Conservation (phyloP, 2,888 invertebrate genomes). For the Philaethria dido region DNA sequence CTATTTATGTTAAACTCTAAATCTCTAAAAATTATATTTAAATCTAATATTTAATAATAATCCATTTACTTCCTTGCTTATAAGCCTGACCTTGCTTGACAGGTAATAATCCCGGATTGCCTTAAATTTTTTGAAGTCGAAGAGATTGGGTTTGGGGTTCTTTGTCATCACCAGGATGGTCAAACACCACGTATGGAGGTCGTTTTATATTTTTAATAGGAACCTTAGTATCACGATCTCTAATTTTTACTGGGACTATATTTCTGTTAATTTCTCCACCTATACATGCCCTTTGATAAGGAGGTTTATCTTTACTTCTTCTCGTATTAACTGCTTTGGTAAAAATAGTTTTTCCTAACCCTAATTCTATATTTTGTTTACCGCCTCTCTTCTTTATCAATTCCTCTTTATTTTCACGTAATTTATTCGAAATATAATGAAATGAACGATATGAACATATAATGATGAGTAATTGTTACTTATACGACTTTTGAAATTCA, state of each 20-base stretch:
- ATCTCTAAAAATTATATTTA: slow-evolving; percentile 37
- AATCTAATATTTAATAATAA: slow-evolving; percentile 41
- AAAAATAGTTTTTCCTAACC: not conserved
- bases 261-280: slow-evolving; percentile 35
- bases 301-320: slow-evolving; percentile 45
- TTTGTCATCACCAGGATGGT: slow-evolving; percentile 23
- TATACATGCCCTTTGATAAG: slow-evolving; percentile 37
- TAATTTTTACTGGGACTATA: slow-evolving; percentile 34
- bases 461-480: slow-evolving; percentile 47
- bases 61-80: slow-evolving; percentile 26
- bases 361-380: too few relatives aligned
- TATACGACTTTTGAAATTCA: slow-evolving; percentile 44
- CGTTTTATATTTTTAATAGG: slow-evolving; percentile 46
- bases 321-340: too few relatives aligned
- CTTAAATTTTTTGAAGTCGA: slow-evolving; percentile 45
- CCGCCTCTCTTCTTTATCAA: too few relatives aligned
- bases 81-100: too few relatives aligned
- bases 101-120: slow-evolving; percentile 44
- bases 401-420: not conserved
- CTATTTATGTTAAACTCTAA: slow-evolving; percentile 40
- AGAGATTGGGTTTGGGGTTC: slow-evolving; percentile 41
- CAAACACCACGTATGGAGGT: slow-evolving; percentile 43
- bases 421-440: not conserved
- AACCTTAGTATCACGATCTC: slow-evolving; percentile 39
- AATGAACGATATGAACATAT: slow-evolving; percentile 43